phyloP scores from a whole-genome alignment of 2,888 invertebrate genomes.

The Bruchidius siliquastri region DNA sequence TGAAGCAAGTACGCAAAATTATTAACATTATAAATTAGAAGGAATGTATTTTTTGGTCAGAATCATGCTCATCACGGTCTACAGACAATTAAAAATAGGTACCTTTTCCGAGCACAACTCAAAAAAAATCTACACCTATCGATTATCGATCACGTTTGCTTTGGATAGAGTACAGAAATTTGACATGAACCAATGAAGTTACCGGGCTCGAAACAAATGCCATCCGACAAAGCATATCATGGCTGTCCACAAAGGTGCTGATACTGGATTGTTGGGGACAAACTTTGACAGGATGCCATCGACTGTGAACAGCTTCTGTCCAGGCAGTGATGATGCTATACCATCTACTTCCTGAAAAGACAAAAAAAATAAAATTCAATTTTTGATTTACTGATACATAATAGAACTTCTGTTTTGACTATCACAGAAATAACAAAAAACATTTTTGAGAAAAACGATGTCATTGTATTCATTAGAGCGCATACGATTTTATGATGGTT shows the following conservation, averaged over 20 bases:
- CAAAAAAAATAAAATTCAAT: conserved; percentile 7
- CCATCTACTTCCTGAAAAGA: conserved; percentile 22
- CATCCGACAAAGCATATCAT: conserved; percentile 60
- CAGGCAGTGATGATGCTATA: neutral
- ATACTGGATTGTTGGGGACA: conserved; percentile 41
- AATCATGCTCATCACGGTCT: neutral
- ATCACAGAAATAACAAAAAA: too few species aligned
- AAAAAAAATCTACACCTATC: conserved; percentile 18
- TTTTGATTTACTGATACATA: too few species aligned
- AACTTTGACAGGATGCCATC: conserved; percentile 55
- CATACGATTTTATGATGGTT: too few species aligned
- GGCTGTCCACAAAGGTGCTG: conserved; percentile 51
- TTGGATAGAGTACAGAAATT: conserved; percentile 39
- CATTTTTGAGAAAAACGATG: too few species aligned
- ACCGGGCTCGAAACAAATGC: conserved; percentile 52
- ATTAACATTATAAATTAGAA: neutral
- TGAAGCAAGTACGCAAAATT: neutral
- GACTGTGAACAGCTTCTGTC: conserved; percentile 4
- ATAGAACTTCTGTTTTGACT: too few species aligned
- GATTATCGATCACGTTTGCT: conserved; percentile 41
- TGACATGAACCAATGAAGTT: conserved; percentile 40
- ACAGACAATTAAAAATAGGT: conserved; percentile 1
- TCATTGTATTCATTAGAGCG: too few species aligned
- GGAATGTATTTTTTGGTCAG: neutral
- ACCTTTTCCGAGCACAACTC: conserved; percentile 3